phyloP scores from a whole-genome alignment of 2,888 invertebrate genomes.

The Melinopterus prodromus region DNA sequence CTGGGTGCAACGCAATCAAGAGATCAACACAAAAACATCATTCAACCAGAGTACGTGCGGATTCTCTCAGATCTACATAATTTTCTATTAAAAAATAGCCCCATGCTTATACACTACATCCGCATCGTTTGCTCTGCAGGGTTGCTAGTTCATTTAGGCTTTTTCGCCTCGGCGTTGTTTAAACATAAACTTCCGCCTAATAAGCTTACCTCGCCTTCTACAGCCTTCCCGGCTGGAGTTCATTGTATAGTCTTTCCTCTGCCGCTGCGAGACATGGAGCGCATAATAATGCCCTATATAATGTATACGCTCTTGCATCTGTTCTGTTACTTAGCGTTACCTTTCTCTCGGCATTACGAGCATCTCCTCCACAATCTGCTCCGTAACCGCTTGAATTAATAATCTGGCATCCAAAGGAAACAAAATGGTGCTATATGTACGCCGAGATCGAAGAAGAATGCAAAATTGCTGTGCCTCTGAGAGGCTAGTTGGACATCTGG shows the following conservation, averaged over 20 bases:
- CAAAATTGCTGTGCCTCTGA: too few species aligned
- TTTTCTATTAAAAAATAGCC: too few species aligned
- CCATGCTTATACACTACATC: too few species aligned
- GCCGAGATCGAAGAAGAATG: too few species aligned
- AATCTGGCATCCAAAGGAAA: not conserved
- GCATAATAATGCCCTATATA: not conserved
- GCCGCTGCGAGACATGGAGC: not conserved
- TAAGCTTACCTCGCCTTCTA: not conserved
- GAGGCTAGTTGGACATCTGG: too few species aligned
- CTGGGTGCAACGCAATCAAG: too few species aligned
- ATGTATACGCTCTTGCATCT: constrained; percentile 4
- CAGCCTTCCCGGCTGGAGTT: not conserved
- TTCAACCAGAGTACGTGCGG: too few species aligned
- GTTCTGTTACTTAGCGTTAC: not conserved
- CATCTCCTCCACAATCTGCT: not conserved
- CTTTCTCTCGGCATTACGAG: not conserved
- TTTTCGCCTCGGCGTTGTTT: not conserved
- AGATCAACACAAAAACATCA: too few species aligned
- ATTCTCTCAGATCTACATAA: too few species aligned
- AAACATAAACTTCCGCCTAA: constrained; percentile 4
- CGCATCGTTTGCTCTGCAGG: too few species aligned
- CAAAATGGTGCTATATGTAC: not conserved
- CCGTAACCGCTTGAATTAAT: not conserved
- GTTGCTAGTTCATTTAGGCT: not conserved
- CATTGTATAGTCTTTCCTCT: constrained; percentile 4